phyloP scores from a whole-genome alignment of 2,113 vertebrate species.

The Platichthys stellatus region DNA sequence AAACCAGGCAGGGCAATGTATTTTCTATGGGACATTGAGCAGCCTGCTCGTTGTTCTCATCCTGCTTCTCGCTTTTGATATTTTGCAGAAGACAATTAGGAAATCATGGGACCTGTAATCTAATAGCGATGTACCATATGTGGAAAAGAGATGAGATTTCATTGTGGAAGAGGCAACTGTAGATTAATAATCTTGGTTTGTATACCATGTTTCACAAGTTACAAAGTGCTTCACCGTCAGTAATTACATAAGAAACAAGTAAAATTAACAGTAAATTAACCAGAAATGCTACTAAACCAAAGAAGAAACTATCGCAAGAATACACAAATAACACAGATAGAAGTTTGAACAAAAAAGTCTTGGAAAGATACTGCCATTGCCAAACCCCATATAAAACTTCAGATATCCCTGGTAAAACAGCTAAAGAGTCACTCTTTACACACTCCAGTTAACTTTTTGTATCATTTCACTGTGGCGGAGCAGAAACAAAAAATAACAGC shows the following conservation, averaged over 20 bases:
- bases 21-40: constrained; percentile 28
- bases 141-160: constrained; percentile 62
- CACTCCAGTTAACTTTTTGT: constrained; percentile 16
- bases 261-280: constrained; percentile 52
- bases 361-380: too few species aligned
- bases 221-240: constrained; percentile 52
- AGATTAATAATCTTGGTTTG: constrained; percentile 68
- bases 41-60: constrained; percentile 32
- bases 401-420: background rate
- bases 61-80: constrained; percentile 42
- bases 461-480: constrained; percentile 23
- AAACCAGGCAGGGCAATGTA: constrained; percentile 33
- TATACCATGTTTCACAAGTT: constrained; percentile 63
- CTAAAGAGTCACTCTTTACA: constrained; percentile 3
- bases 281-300: constrained; percentile 55
- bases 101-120: constrained; percentile 64
- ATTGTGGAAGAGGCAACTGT: constrained; percentile 44
- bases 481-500: constrained; percentile 28
- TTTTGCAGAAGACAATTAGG: constrained; percentile 46
- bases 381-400: too few species aligned
- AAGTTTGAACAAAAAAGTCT: background rate
- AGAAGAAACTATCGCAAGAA: background rate
- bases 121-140: constrained; percentile 66
- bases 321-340: constrained; percentile 10
- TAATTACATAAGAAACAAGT: constrained; percentile 63